Percentiles rank a stretch among this genome's conserved stretches.
Evolutionary conservation across 1,140 invertebrate genomes (phyloP).

Genomic region (Drosophila nasuta): DNA sequence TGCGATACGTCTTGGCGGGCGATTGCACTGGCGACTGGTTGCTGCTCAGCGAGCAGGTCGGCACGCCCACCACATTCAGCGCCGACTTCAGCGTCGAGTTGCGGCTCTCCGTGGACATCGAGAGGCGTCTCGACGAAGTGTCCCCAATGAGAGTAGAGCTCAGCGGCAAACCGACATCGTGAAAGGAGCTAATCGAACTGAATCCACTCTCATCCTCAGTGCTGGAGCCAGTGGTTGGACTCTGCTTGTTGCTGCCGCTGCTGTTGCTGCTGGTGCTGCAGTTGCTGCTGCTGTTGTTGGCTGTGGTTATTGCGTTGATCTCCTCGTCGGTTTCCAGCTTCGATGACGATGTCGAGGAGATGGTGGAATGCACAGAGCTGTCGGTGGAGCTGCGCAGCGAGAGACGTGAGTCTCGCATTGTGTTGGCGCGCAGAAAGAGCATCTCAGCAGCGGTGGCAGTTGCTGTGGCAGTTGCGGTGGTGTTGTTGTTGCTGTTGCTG

Average conservation of each 20-base stretch:
- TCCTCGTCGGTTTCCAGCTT: conserved; percentile 84
- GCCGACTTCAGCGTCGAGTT: conserved; percentile 77
- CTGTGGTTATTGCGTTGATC: conserved; percentile 33
- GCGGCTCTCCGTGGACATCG: conserved; percentile 66
- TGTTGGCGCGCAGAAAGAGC: conserved; percentile 76
- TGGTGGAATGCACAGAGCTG: conserved; percentile 84
- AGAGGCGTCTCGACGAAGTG: conserved; percentile 42
- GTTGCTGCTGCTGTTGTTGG: conserved; percentile 22
- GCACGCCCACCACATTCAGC: conserved; percentile 66
- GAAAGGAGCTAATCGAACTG: conserved; percentile 92
- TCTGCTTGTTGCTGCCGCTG: conserved; percentile 27
- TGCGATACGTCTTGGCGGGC: conserved; percentile 74
- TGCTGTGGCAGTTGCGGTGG: conserved; percentile 26
- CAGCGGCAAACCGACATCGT: conserved; percentile 89
- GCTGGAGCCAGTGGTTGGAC: conserved; percentile 59
- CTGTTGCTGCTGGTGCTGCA: conserved; percentile 17
- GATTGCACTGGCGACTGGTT: conserved; percentile 38
- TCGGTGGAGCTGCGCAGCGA: conserved; percentile 83
- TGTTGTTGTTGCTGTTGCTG: conserved; percentile 15
- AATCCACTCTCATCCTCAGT: conserved; percentile 92
- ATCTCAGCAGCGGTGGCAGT: conserved; percentile 62
- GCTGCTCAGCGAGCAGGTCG: conserved; percentile 22
- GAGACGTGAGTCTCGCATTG: conserved; percentile 77
- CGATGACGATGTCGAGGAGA: conserved; percentile 79
- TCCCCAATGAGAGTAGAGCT: conserved; percentile 79